Evolutionary conservation across 92 coral and sea anemone species (phyloP).

Genomic region (Siderastrea siderea): DNA sequence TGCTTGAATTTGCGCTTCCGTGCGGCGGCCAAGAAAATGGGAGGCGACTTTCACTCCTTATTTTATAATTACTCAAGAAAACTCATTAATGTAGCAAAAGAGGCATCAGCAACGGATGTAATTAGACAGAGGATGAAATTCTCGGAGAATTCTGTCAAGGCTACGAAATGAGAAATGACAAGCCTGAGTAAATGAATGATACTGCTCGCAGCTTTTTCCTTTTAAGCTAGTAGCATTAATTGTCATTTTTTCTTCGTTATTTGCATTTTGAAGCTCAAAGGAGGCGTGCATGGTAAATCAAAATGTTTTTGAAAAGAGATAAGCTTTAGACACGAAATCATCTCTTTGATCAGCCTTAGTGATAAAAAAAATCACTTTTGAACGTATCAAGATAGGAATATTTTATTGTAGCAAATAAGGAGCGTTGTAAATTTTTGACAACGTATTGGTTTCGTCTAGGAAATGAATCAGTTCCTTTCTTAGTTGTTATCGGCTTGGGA

Average conservation of each 20-base stretch:
- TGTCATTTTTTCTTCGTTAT: background rate
- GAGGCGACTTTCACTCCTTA: background rate
- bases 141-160: background rate
- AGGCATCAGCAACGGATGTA: background rate
- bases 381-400: too few relatives aligned
- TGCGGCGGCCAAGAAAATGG: background rate
- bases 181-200: background rate
- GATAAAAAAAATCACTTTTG: background rate
- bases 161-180: slow-evolving; percentile 3
- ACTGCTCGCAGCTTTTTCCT: background rate
- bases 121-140: background rate
- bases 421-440: too few relatives aligned
- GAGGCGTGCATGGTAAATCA: background rate
- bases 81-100: background rate
- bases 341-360: background rate
- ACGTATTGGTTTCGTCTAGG: too few relatives aligned
- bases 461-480: too few relatives aligned
- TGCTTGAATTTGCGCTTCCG: background rate
- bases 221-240: background rate
- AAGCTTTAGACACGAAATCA: background rate
- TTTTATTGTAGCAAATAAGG: too few relatives aligned
- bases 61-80: background rate
- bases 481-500: background rate
- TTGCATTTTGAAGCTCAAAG: background rate
- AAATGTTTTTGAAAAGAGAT: background rate